Evolutionary conservation across 2,888 invertebrate species (phyloP).

Genomic region (Syrista parreyssii): DNA sequence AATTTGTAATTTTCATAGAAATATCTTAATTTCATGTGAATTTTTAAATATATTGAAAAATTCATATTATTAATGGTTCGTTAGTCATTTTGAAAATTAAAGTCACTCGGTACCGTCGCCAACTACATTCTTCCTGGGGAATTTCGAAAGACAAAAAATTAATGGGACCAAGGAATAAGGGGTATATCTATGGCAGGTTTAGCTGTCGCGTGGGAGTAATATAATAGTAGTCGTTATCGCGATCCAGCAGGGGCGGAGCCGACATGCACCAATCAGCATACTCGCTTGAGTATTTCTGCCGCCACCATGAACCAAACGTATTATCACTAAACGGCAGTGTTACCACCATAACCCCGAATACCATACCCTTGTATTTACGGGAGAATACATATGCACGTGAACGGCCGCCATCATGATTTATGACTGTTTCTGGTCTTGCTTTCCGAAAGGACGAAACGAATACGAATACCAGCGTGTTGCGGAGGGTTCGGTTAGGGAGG

Average conservation of each 20-base stretch:
- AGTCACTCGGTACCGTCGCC: neutral
- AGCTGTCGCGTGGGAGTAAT: constrained; percentile 55
- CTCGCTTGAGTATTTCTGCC: constrained; percentile 49
- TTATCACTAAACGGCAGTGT: constrained; percentile 47
- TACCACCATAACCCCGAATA: neutral
- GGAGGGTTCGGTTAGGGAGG: neutral
- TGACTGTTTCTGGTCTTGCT: constrained; percentile 27
- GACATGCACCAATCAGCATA: constrained; percentile 56
- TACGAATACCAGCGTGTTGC: neutral
- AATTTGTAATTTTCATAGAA: neutral
- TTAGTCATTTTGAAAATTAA: no score
- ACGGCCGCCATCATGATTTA: constrained; percentile 55
- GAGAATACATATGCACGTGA: constrained; percentile 24
- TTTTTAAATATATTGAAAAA: neutral
- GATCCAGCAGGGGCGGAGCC: constrained; percentile 56
- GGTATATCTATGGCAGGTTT: constrained; percentile 11
- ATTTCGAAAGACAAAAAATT: neutral
- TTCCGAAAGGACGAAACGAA: neutral
- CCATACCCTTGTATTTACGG: neutral
- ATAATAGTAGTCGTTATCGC: constrained; percentile 57
- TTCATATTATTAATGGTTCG: no score
- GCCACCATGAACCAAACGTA: constrained; percentile 46
- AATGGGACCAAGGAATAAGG: neutral
- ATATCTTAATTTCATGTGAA: neutral
- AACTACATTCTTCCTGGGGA: neutral